Percentiles rank a stretch among this genome's conserved stretches.
Conservation (phyloP, 2,797 vertebrate genomes). For the Acestrorhynchus altus region DNA sequence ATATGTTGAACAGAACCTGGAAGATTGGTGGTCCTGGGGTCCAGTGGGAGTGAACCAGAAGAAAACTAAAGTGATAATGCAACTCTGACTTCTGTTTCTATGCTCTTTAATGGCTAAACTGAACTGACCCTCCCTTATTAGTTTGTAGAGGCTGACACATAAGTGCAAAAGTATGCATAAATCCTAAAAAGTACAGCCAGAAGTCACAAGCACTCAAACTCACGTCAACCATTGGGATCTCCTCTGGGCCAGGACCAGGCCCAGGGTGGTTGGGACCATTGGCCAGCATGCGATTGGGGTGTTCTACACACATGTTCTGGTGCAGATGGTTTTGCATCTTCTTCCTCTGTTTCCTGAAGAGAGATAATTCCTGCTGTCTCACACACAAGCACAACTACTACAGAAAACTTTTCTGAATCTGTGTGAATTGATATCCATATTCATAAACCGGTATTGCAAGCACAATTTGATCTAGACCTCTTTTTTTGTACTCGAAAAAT, state of each 20-base stretch:
- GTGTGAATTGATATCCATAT: not conserved
- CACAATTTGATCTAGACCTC: no score
- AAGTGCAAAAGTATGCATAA: not conserved
- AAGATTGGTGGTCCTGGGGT: not conserved
- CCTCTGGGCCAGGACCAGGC: constrained; percentile 85
- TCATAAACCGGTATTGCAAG: no score
- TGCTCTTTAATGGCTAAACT: not conserved
- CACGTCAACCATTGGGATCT: constrained; percentile 95
- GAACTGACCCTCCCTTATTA: not conserved
- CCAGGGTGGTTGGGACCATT: constrained; percentile 93
- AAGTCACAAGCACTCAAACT: constrained; percentile 68
- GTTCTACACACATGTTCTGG: constrained; percentile 92
- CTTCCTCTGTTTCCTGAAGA: constrained; percentile 90
- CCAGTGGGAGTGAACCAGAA: not conserved
- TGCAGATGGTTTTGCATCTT: constrained; percentile 93
- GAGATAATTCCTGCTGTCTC: constrained; percentile 37
- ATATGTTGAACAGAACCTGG: not conserved
- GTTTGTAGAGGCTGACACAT: not conserved
- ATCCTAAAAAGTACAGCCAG: not conserved
- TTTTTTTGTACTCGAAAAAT: no score
- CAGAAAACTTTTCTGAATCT: constrained; percentile 4
- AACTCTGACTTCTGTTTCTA: not conserved
- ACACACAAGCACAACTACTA: not conserved
- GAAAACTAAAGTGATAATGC: not conserved
- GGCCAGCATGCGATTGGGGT: constrained; percentile 87